phyloP scores from a whole-genome alignment of 2,797 vertebrate species.

The Leptodactylus fallax region DNA sequence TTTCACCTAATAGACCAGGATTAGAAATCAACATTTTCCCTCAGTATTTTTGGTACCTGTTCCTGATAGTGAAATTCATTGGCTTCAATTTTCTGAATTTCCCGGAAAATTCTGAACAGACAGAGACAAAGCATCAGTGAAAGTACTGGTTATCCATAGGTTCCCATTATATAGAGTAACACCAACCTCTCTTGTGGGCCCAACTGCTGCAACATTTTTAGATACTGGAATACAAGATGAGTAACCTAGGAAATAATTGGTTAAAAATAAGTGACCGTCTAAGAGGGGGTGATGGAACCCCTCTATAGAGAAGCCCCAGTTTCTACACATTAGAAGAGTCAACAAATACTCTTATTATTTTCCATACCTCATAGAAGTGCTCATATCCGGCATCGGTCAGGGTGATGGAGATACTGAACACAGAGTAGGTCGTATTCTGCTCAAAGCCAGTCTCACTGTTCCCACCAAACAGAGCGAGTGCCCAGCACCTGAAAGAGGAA shows the following conservation, averaged over 20 bases:
- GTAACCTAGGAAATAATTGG: constrained; percentile 81
- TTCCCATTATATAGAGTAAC: background rate
- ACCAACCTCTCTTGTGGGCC: constrained; percentile 91
- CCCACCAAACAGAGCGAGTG: constrained; percentile 91
- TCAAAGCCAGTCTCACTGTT: constrained; percentile 95
- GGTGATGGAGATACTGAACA: constrained; percentile 94
- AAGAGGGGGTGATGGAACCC: too few relatives aligned
- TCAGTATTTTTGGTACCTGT: constrained; percentile 80
- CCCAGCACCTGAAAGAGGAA: constrained; percentile 84
- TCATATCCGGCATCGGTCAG: constrained; percentile 91
- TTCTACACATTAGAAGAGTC: too few relatives aligned
- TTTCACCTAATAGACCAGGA: too few relatives aligned
- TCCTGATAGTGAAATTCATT: constrained; percentile 96
- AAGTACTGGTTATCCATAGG: background rate
- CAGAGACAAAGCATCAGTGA: background rate
- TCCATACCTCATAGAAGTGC: constrained; percentile 88
- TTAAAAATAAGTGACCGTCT: background rate
- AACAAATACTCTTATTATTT: too few relatives aligned
- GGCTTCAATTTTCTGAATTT: constrained; percentile 94
- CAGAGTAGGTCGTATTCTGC: constrained; percentile 93
- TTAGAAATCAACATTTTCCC: background rate
- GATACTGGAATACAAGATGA: constrained; percentile 92
- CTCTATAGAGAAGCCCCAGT: too few relatives aligned
- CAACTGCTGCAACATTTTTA: constrained; percentile 93
- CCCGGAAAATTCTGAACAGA: constrained; percentile 88